phyloP scores from a whole-genome alignment of 2,888 invertebrate species.

The Idaea biselata region DNA sequence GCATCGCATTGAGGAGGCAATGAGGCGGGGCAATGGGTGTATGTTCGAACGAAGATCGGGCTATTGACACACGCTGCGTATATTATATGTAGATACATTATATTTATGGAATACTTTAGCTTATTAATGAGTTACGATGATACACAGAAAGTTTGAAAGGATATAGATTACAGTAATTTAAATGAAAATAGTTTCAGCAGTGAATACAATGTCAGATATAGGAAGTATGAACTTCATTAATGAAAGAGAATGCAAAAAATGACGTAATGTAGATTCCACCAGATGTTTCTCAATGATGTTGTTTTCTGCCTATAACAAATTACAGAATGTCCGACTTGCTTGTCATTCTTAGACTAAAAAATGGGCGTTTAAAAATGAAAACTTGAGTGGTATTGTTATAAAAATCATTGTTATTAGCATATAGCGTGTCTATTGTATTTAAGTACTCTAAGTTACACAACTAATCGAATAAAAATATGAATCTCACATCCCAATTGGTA shows the following conservation, averaged over 20 bases:
- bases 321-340: neutral
- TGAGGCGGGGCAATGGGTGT: constrained; percentile 76
- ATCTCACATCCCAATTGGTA: constrained; percentile 67
- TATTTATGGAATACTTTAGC: constrained; percentile 54
- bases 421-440: constrained; percentile 9
- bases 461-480: constrained; percentile 73
- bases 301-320: neutral
- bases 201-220: neutral
- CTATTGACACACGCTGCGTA: constrained; percentile 56
- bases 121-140: constrained; percentile 55
- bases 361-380: neutral
- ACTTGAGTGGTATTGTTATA: neutral
- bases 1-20: constrained; percentile 70
- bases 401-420: neutral
- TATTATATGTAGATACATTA: constrained; percentile 45
- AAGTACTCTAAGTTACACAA: constrained; percentile 35
- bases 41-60: constrained; percentile 66
- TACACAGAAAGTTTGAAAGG: constrained; percentile 12
- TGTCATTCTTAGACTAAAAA: neutral
- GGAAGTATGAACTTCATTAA: neutral
- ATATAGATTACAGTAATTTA: neutral
- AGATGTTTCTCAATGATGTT: neutral
- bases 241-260: neutral
- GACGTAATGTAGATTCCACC: neutral
- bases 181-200: neutral